Evolutionary conservation across 2,888 invertebrate species (phyloP).

Genomic region (Clepsis dumicolana): DNA sequence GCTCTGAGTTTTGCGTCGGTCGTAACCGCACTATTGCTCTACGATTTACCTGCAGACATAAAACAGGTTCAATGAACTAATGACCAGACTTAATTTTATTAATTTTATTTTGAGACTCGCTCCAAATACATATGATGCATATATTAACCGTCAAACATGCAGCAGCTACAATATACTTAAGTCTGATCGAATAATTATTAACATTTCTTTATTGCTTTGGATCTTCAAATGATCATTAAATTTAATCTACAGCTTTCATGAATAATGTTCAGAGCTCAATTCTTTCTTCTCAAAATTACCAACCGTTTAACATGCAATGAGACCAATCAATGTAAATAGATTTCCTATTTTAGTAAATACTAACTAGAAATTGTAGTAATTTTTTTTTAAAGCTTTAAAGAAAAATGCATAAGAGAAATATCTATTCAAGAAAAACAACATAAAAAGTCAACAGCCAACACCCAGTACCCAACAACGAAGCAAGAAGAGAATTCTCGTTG

Average conservation of each 20-base stretch:
- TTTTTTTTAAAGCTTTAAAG: background rate
- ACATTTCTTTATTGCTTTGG: background rate
- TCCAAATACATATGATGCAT: constrained; percentile 4
- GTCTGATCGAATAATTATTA: background rate
- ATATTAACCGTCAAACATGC: background rate
- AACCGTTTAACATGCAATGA: background rate
- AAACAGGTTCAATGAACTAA: constrained; percentile 53
- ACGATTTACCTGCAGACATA: constrained; percentile 37
- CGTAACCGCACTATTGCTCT: constrained; percentile 50
- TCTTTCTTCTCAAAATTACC: background rate
- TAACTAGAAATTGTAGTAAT: too few relatives aligned
- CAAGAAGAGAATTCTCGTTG: constrained; percentile 23
- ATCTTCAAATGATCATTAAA: background rate
- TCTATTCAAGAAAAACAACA: constrained; percentile 24
- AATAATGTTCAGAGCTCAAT: background rate
- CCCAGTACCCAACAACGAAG: background rate
- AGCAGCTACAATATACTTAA: background rate
- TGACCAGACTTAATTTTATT: constrained; percentile 47
- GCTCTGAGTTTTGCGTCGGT: constrained; percentile 55
- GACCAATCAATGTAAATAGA: background rate
- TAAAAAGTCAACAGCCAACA: constrained; percentile 1
- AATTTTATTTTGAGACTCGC: constrained; percentile 35
- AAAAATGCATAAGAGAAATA: too few relatives aligned
- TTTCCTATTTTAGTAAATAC: too few relatives aligned
- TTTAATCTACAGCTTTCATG: too few relatives aligned